These are phyloP conservation scores for Mustelus asterias DNA, from an alignment of 2,113 vertebrate species.

Conservation along the genomic window DNA sequence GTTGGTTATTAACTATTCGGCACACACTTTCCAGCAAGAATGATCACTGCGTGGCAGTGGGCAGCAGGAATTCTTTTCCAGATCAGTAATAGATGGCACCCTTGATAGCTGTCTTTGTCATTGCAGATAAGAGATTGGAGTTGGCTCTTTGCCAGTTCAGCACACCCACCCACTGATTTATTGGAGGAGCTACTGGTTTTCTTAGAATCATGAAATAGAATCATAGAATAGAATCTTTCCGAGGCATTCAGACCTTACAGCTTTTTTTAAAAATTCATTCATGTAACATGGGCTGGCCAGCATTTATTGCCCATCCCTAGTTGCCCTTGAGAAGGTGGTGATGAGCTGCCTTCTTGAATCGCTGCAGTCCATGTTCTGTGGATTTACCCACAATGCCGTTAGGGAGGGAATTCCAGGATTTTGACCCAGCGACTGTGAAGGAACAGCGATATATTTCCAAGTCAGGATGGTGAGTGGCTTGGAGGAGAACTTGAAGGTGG, in stretches of 20 bases:
- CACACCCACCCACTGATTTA: background rate
- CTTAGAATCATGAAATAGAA: background rate
- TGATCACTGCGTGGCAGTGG: background rate
- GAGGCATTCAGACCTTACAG: background rate
- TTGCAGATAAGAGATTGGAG: background rate
- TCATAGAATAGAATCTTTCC: background rate
- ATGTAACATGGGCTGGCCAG: too few relatives aligned
- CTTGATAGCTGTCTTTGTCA: background rate
- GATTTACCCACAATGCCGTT: too few relatives aligned
- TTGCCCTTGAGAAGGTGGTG: too few relatives aligned
- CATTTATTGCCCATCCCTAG: too few relatives aligned
- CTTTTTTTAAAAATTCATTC: too few relatives aligned
- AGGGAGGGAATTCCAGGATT: too few relatives aligned
- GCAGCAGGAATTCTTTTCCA: background rate
- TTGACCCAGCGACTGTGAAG: too few relatives aligned
- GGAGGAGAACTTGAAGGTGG: too few relatives aligned
- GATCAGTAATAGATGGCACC: background rate
- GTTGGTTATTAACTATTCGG: background rate
- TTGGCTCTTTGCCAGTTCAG: background rate
- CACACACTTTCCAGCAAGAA: background rate
- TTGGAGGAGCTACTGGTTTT: background rate
- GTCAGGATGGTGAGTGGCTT: too few relatives aligned
- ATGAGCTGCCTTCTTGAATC: too few relatives aligned
- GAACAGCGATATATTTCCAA: too few relatives aligned
- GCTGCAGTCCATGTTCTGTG: too few relatives aligned